Conservation (phyloP, 2,113 vertebrate genomes). For the Crocuta crocuta region DNA sequence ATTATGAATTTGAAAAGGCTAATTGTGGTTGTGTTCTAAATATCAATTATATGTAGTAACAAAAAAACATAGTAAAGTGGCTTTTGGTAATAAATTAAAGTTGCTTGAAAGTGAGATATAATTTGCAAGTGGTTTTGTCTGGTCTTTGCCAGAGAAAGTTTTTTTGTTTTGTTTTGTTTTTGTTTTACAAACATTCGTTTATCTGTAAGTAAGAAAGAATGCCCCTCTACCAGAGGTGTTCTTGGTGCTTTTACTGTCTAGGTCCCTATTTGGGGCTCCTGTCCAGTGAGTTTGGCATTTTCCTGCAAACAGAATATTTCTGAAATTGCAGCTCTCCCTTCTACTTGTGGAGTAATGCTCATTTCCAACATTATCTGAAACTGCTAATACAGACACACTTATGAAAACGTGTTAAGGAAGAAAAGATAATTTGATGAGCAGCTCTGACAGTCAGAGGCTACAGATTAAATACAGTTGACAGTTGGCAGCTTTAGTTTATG, state of each 20-base stretch:
- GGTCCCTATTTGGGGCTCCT: background rate
- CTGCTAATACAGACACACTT: background rate
- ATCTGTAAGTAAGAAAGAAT: slow-evolving; percentile 6
- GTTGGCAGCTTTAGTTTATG: background rate
- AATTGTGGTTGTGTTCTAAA: slow-evolving; percentile 72
- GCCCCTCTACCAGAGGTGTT: background rate
- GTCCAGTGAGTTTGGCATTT: background rate
- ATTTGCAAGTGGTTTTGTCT: slow-evolving; percentile 52
- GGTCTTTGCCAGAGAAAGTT: background rate
- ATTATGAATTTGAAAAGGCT: slow-evolving; percentile 81
- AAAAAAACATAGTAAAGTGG: slow-evolving; percentile 50
- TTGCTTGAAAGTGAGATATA: slow-evolving; percentile 60
- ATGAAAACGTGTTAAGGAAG: background rate
- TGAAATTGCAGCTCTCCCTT: background rate
- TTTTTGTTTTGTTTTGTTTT: background rate
- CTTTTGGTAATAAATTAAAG: slow-evolving; percentile 62
- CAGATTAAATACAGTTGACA: background rate
- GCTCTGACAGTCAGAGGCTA: background rate
- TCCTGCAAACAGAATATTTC: background rate
- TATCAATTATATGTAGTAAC: slow-evolving; percentile 54
- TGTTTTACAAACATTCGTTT: background rate
- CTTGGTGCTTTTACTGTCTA: background rate
- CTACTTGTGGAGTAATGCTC: background rate
- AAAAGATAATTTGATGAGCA: background rate
- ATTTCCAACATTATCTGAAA: background rate